Evolutionary conservation across 2,888 invertebrate genomes (phyloP).

Genomic region (Lypha dubia): DNA sequence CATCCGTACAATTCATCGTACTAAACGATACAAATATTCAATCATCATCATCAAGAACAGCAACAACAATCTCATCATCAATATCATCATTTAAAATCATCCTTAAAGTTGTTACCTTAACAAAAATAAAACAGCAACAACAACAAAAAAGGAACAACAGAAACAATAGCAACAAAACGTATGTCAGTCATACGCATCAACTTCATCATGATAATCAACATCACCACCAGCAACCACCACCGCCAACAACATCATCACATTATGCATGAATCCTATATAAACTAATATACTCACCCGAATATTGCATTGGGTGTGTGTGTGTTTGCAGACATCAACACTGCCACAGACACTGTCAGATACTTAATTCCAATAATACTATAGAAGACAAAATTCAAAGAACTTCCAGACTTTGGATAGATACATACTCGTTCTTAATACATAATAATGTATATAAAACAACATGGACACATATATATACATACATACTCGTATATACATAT

Average conservation of each 20-base stretch:
- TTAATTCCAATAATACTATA: slow-evolving; percentile 50
- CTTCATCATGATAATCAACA: slow-evolving; percentile 33
- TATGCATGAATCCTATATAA: slow-evolving; percentile 49
- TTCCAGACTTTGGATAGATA: slow-evolving; percentile 52
- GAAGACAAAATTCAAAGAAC: slow-evolving; percentile 64
- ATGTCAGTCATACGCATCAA: slow-evolving; percentile 65
- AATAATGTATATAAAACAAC: slow-evolving; percentile 1
- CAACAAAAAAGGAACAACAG: slow-evolving; percentile 16
- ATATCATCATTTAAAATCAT: slow-evolving; percentile 58
- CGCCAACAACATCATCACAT: slow-evolving; percentile 34
- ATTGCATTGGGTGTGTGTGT: slow-evolving; percentile 10
- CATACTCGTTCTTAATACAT: neutral
- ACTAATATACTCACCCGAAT: slow-evolving; percentile 37
- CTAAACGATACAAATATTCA: slow-evolving; percentile 35
- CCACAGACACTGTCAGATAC: slow-evolving; percentile 47
- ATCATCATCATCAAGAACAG: neutral
- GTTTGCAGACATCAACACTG: slow-evolving; percentile 19
- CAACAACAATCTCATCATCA: slow-evolving; percentile 24
- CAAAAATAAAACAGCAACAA: slow-evolving; percentile 1
- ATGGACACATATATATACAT: neutral
- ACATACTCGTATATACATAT: neutral
- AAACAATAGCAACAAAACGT: slow-evolving; percentile 30
- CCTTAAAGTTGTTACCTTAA: slow-evolving; percentile 67
- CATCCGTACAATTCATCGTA: slow-evolving; percentile 60
- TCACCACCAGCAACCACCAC: slow-evolving; percentile 41